Conservation (phyloP, 2,797 vertebrate species). For the Oryzias dopingdopingensis region DNA sequence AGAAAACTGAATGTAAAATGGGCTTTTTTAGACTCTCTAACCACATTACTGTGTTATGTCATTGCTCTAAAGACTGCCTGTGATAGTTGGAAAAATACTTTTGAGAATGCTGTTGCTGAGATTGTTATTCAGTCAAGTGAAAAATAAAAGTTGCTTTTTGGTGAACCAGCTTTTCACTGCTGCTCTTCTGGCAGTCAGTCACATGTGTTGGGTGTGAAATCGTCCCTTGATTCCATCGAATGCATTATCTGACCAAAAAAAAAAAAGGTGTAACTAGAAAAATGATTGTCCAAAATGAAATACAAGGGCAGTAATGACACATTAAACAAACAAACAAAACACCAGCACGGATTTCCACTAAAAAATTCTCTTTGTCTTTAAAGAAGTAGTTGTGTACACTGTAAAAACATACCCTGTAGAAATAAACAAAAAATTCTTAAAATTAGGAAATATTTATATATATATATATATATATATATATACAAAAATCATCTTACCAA, state of each 20-base stretch:
- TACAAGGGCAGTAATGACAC: not conserved
- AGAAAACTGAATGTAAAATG: slow-evolving; percentile 57
- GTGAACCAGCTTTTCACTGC: slow-evolving; percentile 30
- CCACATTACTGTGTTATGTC: slow-evolving; percentile 42
- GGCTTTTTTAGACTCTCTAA: slow-evolving; percentile 43
- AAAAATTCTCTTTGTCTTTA: no score
- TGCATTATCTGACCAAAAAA: slow-evolving; percentile 12
- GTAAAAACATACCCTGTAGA: no score
- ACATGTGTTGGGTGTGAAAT: slow-evolving; percentile 23
- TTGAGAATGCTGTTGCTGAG: slow-evolving; percentile 46
- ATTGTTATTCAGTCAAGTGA: slow-evolving; percentile 40
- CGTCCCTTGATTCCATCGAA: slow-evolving; percentile 21
- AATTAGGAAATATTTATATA: no score
- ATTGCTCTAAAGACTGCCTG: slow-evolving; percentile 20
- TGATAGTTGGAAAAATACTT: slow-evolving; percentile 35
- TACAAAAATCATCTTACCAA: no score
- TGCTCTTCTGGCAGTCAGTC: slow-evolving; percentile 29
- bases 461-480: no score
- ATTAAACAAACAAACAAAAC: no score
- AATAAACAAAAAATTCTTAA: no score
- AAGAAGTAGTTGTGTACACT: no score
- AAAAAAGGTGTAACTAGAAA: slow-evolving; percentile 10
- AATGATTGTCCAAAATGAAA: not conserved
- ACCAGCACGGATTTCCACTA: no score
- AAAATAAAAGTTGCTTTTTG: slow-evolving; percentile 39